Evolutionary conservation across 2,797 vertebrate genomes (phyloP).

Genomic region (Halcyon smyrnensis): DNA sequence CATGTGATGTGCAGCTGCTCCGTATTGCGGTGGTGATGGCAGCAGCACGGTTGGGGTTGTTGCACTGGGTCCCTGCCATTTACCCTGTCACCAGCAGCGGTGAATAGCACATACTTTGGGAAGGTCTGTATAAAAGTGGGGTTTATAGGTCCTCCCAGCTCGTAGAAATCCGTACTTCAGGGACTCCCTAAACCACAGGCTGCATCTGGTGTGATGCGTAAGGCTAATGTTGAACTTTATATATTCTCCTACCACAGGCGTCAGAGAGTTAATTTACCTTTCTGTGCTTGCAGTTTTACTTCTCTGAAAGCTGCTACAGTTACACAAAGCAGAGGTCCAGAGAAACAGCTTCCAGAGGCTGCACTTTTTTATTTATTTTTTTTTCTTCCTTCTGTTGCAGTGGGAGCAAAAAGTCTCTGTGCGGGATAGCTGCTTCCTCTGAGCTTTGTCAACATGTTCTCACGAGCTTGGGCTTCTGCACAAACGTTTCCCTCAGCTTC

Average conservation of each 20-base stretch:
- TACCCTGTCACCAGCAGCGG: background rate
- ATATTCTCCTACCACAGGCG: background rate
- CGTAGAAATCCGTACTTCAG: background rate
- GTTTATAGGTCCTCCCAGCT: accelerated
- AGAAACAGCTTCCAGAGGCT: background rate
- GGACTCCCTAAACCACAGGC: background rate
- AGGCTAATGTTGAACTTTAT: background rate
- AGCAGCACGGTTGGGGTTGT: accelerated
- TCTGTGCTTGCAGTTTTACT: background rate
- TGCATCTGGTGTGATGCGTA: background rate
- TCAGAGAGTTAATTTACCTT: background rate
- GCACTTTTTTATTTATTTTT: background rate
- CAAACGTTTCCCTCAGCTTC: background rate
- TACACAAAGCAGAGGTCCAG: background rate
- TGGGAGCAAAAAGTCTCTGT: background rate
- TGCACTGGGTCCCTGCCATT: background rate
- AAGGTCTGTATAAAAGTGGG: accelerated
- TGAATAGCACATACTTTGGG: background rate
- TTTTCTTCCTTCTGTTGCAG: background rate
- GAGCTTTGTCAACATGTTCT: background rate
- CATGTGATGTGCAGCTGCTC: background rate
- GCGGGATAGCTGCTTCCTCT: background rate
- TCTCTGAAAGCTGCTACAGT: background rate
- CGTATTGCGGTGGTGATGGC: background rate
- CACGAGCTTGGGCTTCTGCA: background rate